Conservation (phyloP, 2,113 vertebrate species). For the Passer montanus region DNA sequence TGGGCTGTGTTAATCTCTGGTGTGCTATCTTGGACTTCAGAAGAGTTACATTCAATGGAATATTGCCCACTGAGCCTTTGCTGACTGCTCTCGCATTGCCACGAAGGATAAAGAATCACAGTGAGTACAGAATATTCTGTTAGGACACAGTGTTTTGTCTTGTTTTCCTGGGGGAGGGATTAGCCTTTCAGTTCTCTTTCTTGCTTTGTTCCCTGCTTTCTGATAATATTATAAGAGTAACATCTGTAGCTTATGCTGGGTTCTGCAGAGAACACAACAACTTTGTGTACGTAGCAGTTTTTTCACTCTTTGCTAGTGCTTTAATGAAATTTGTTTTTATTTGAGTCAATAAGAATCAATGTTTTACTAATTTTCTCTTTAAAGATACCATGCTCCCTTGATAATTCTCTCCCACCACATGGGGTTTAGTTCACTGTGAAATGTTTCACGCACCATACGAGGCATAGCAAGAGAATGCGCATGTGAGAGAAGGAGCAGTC, state of each 20-base stretch:
- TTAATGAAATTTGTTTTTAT: conserved; percentile 17
- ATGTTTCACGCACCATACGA: fast-evolving
- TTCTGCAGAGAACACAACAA: neutral
- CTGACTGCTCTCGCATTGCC: neutral
- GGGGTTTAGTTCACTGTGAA: neutral
- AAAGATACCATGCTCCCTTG: neutral
- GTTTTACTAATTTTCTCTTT: conserved; percentile 40
- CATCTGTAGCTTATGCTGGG: neutral
- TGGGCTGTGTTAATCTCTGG: neutral
- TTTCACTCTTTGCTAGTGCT: neutral
- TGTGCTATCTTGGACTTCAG: neutral
- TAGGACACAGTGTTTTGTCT: neutral
- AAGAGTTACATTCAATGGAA: neutral
- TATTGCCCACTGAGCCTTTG: neutral
- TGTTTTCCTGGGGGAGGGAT: neutral
- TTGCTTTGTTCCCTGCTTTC: neutral
- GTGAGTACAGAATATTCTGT: neutral
- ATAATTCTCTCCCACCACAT: conserved; percentile 3
- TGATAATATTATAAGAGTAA: neutral
- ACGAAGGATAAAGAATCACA: neutral
- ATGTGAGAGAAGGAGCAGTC: neutral
- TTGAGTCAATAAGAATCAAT: conserved; percentile 2
- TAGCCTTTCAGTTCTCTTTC: neutral
- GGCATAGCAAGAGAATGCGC: fast-evolving
- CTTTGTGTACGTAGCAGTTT: neutral